Evolutionary conservation across 37 sponge, comb jelly and placozoan species (phyloP).

Genomic region (Cladorhizidae sp.): DNA sequence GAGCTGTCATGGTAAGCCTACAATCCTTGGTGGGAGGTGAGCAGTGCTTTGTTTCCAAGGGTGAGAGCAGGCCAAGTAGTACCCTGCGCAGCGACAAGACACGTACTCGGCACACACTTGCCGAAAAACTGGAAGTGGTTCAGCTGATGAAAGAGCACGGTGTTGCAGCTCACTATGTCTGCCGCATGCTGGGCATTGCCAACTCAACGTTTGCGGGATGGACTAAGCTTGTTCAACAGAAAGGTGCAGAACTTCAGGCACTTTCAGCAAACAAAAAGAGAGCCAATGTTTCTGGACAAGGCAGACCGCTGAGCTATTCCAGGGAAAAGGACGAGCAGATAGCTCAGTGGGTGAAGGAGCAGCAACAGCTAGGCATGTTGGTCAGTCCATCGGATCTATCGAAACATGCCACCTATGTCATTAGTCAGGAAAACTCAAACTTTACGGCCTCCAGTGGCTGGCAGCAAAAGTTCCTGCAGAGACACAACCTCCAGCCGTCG

Average conservation of each 20-base stretch:
- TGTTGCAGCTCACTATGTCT: constrained; percentile 59
- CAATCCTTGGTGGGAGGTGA: background rate
- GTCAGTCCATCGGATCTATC: constrained; percentile 53
- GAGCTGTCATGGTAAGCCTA: background rate
- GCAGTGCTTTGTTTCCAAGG: background rate
- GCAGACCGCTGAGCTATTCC: constrained; percentile 63
- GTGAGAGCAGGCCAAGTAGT: constrained; percentile 1
- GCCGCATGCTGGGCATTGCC: constrained; percentile 78
- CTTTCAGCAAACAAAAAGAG: constrained; percentile 61
- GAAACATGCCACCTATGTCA: constrained; percentile 57
- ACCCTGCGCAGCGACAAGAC: background rate
- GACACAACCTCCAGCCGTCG: constrained; percentile 59
- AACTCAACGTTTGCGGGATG: constrained; percentile 79
- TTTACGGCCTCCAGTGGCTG: constrained; percentile 79
- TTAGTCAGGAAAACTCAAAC: constrained; percentile 59
- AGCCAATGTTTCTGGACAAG: constrained; percentile 58
- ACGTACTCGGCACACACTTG: constrained; percentile 62
- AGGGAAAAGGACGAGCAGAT: constrained; percentile 68
- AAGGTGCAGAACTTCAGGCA: constrained; percentile 61
- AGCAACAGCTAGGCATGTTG: constrained; percentile 33
- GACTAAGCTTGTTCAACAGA: constrained; percentile 75
- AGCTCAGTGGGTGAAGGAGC: constrained; percentile 70
- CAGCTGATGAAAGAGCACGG: constrained; percentile 62
- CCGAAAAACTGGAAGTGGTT: constrained; percentile 82
- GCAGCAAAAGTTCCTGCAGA: constrained; percentile 72